These are phyloP conservation scores for Agrypnus murinus DNA, from an alignment of 2,888 invertebrate genomes.

Conservation along the genomic window DNA sequence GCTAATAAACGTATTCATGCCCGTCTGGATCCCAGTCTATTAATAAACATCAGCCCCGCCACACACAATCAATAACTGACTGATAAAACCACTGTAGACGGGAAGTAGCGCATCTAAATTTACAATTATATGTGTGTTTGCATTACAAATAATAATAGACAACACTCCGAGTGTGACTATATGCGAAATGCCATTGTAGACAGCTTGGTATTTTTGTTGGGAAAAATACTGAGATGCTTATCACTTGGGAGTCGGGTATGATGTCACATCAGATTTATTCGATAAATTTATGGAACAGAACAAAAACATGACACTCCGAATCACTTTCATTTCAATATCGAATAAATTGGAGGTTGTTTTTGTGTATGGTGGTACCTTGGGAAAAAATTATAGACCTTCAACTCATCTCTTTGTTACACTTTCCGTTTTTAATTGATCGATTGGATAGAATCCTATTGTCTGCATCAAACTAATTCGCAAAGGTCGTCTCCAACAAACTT, in stretches of 20 bases:
- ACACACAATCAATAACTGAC: constrained; percentile 48
- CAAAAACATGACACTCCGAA: too few relatives aligned
- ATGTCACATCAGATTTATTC: not conserved
- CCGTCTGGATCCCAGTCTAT: constrained; percentile 46
- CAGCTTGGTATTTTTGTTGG: constrained; percentile 2
- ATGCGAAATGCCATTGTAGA: constrained; percentile 15
- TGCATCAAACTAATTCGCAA: too few relatives aligned
- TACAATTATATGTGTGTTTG: constrained; percentile 48
- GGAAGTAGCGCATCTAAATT: constrained; percentile 48
- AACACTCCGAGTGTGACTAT: not conserved
- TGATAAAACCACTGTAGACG: constrained; percentile 48
- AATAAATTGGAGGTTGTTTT: too few relatives aligned
- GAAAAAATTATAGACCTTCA: too few relatives aligned
- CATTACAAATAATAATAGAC: constrained; percentile 39
- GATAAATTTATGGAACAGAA: too few relatives aligned
- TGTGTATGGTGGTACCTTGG: too few relatives aligned
- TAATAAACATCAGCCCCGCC: constrained; percentile 49
- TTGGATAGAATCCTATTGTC: too few relatives aligned
- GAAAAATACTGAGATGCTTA: not conserved
- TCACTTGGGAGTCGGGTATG: not conserved
- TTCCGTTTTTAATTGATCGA: too few relatives aligned
- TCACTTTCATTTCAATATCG: too few relatives aligned
- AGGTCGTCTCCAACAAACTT: too few relatives aligned
- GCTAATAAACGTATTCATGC: constrained; percentile 44
- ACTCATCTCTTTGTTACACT: too few relatives aligned